These are phyloP conservation scores for Thereva nobilitata DNA, from an alignment of 2,888 invertebrate species.

Conservation along the genomic window DNA sequence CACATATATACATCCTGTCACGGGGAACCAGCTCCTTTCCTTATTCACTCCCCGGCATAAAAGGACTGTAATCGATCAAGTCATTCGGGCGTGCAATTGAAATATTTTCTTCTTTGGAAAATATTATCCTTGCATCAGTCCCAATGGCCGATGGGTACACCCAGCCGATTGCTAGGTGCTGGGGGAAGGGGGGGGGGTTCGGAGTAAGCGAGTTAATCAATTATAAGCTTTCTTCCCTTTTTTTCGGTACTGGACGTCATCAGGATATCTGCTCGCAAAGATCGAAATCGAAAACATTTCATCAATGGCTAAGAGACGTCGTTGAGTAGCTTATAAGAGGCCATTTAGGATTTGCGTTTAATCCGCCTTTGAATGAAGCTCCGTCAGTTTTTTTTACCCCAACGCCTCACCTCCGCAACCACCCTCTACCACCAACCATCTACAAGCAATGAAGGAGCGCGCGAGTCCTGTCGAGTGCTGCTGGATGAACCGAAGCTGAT, in stretches of 20 bases:
- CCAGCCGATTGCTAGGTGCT: too few species aligned
- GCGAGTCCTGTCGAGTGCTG: conserved; percentile 2
- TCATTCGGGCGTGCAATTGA: too few species aligned
- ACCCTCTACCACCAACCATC: neutral
- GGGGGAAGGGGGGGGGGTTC: too few species aligned
- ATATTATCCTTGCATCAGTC: too few species aligned
- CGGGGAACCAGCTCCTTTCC: too few species aligned
- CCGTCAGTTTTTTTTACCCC: neutral
- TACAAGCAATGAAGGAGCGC: conserved; percentile 2
- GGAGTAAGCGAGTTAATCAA: conserved; percentile 21
- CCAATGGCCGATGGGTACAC: too few species aligned
- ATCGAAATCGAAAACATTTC: conserved; percentile 31
- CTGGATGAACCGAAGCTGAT: neutral
- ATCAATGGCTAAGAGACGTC: conserved; percentile 18
- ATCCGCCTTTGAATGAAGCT: conserved; percentile 34
- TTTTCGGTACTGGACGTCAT: conserved; percentile 16
- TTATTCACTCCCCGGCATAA: too few species aligned
- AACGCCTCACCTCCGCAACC: neutral
- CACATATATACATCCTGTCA: too few species aligned
- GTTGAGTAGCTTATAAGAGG: conserved; percentile 31
- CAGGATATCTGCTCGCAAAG: conserved; percentile 2
- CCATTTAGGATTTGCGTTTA: conserved; percentile 38
- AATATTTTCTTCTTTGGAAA: too few species aligned
- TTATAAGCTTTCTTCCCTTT: conserved; percentile 32
- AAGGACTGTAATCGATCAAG: too few species aligned